Evolutionary conservation across 2,113 vertebrate genomes (phyloP), one percentile per base, ranked within the genome.

Genomic region (Sitta europaea): DNA sequence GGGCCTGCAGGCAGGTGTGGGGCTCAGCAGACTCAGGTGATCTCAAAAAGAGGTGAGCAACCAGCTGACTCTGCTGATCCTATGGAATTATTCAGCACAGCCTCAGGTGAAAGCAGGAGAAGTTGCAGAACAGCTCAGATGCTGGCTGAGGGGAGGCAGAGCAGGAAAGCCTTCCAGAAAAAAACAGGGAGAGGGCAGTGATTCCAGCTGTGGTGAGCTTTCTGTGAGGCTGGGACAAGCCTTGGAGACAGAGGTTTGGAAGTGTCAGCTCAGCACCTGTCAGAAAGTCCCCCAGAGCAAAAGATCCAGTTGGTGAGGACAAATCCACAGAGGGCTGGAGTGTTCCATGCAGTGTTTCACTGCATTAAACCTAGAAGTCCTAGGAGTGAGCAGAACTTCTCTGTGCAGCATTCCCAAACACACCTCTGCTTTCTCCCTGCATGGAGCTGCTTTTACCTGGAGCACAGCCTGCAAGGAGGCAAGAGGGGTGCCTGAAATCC

Each of bases 261-360:
- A 86, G 20, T 45, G 54, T 42, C 79, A 61, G 58, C 67, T 95
- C 75, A 51, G 89, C 40, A 83, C 14, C 45, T 88, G 54, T 57
- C 20, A 25, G 21, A 85, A 74, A 38, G 20, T 38, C 65, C 22
- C 75, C 35, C 50, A 78, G 53, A 51, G 27, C 12, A 38, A 53
- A 72, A 75, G 48, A 27, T 48, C 12, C 72, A n/a, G 0, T 19
- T 27, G 21, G 21, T 15, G 53, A 82, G 48, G 57, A 51, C 14
- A 42, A 81, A 74, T 42, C 48, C 33, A 0, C 25, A 42, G 47
- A 38, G 61, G 42, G 36, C 20, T 59, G 70, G 36, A 77, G 23
- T 36, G 35, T 77, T 71, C 55, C 13, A 9, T 35, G 45, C 63
- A 65, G 58, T 40, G 4, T 50, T 67, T 72, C 36, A 24, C 53